Evolutionary conservation across 2,113 vertebrate species (phyloP), one percentile per base, ranked within the genome.

Genomic region (Artemisiospiza belli): DNA sequence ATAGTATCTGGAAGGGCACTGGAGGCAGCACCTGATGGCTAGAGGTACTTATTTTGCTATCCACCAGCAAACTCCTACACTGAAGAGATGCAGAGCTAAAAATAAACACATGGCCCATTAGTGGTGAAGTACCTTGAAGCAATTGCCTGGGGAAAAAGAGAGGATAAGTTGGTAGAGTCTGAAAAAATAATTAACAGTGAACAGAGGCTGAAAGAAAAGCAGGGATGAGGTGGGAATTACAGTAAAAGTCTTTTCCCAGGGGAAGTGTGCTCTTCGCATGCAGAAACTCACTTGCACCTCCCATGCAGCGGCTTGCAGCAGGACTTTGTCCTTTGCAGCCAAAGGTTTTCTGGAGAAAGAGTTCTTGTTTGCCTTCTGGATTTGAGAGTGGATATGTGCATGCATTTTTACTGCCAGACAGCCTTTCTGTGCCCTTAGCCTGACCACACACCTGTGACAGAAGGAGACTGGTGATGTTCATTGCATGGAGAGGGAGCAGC

Each of bases 111-210:
- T 39, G 80, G 69, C 69, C 86, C 83, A 94, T 89, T 94, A 96
- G 94, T 25, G 75, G 46, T 88, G 68, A 69, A 91, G 78, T 80
- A 86, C 67, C 87, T 95, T 3, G 3, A 13, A 94, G 90, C 72
- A 77, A 88, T 49, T 90, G 93, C 93, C 75, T 87, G 43, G 72
- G 90, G 82, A 70, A 73, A 94, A 66, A 86, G 80, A 46, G 43
- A 59, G 69, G 76, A 96, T 69, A 90, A 91, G 77, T 49, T 46
- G 67, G 75, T 59, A 83, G 79, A 86, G 76, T n/a, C 72, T 88
- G 85, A 77, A 92, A 92, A 85, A 86, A 88, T 93, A 95, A 96
- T 95, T 93, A 96, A 90, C 63, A 78, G 57, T 86, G 90, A 96
- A 64, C 16, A 92, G 68, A 74, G 1, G 9, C 51, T 52, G 83